phyloP scores from a whole-genome alignment of 2,113 vertebrate genomes.

The Globicephala melas region DNA sequence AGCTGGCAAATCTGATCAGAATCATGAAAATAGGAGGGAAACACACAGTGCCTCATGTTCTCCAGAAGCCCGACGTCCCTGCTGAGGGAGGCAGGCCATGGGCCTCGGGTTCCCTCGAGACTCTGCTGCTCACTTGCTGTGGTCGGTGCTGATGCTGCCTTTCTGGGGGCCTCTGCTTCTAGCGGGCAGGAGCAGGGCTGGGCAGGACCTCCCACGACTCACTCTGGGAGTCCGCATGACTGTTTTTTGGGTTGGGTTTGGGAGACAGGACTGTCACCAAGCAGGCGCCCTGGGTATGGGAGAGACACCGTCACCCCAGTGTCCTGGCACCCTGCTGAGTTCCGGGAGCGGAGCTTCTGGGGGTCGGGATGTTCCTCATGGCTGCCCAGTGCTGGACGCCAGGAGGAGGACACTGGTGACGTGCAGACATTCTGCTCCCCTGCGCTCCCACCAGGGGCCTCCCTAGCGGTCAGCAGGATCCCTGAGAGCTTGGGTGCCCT shows the following conservation, averaged over 20 bases:
- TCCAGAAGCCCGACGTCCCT: not conserved
- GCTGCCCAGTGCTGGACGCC: fast-evolving
- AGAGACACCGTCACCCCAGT: not conserved
- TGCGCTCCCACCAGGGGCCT: not conserved
- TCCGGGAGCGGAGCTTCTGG: not conserved
- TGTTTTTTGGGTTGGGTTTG: not conserved
- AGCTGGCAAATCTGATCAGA: not conserved
- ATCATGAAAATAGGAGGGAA: not conserved
- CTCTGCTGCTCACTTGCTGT: not conserved
- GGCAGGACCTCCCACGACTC: no score
- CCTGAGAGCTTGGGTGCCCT: no score
- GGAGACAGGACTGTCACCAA: not conserved
- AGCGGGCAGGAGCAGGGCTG: not conserved
- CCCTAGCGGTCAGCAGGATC: not conserved
- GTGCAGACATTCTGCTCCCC: fast-evolving
- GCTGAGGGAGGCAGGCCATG: fast-evolving
- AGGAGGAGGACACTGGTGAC: not conserved
- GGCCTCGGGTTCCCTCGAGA: not conserved
- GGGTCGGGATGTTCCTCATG: not conserved
- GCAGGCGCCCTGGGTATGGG: not conserved
- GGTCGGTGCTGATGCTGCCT: not conserved
- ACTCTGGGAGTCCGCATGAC: not conserved
- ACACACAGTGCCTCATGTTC: not conserved
- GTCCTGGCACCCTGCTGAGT: not conserved
- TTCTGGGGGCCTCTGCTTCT: not conserved